Conservation (phyloP, 2,113 vertebrate genomes). For the Labeo rohita region DNA sequence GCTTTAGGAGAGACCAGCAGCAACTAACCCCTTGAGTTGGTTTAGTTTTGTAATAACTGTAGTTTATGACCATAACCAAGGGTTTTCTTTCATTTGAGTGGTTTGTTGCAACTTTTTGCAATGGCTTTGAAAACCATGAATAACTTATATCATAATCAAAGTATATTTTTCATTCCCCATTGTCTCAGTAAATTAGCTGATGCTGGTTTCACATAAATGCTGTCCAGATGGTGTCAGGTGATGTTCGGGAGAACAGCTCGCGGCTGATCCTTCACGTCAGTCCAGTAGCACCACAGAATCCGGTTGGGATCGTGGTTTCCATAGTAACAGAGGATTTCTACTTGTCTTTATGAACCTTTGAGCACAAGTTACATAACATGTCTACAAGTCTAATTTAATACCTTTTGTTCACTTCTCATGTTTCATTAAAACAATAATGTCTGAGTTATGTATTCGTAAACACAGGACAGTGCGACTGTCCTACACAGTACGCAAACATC, state of each 20-base stretch:
- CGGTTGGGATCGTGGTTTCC: conserved; percentile 66
- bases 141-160: not conserved
- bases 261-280: not conserved
- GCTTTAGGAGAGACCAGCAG: too few species aligned
- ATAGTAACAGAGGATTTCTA: conserved; percentile 69
- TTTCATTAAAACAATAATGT: not conserved
- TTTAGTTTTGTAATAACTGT: too few species aligned
- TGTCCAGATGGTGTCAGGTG: not conserved
- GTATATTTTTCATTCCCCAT: not conserved
- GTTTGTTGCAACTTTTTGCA: too few species aligned
- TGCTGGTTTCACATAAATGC: too few species aligned
- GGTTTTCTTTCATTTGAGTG: too few species aligned
- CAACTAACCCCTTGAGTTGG: too few species aligned
- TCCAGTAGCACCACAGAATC: conserved; percentile 33
- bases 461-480: too few species aligned
- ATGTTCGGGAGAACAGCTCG: not conserved
- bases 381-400: conserved; percentile 65
- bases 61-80: too few species aligned
- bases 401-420: not conserved
- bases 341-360: conserved; percentile 61
- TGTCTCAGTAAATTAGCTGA: not conserved
- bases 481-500: not conserved
- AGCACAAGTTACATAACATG: conserved; percentile 64
- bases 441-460: not conserved
- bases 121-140: too few species aligned